Percentiles rank a stretch among this genome's conserved stretches.
Conservation (phyloP, 2,113 vertebrate species). For the Vulpes vulpes region DNA sequence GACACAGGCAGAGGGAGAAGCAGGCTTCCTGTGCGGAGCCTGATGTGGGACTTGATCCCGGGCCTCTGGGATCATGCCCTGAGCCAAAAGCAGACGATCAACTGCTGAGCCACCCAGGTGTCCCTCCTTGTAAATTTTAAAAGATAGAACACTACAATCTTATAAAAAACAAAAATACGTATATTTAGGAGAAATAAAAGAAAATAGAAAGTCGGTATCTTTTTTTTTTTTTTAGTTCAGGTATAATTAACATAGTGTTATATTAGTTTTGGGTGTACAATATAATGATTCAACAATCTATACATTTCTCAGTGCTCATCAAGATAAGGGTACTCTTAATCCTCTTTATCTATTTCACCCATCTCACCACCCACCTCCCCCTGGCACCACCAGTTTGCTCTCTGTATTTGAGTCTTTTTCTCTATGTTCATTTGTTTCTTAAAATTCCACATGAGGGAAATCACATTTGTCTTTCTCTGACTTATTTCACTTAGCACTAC, state of each 20-base stretch:
- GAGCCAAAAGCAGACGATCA: too few species aligned
- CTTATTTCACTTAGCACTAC: not conserved
- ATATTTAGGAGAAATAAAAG: slow-evolving; percentile 29
- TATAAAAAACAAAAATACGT: not conserved
- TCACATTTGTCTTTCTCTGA: not conserved
- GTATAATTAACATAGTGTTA: not conserved
- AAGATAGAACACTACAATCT: slow-evolving; percentile 16
- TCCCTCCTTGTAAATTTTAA: slow-evolving; percentile 16
- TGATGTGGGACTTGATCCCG: too few species aligned
- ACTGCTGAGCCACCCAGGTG: too few species aligned
- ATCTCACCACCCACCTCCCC: not conserved
- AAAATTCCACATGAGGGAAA: not conserved
- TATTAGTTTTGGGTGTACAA: not conserved
- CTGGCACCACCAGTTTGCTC: not conserved
- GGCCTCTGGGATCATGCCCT: too few species aligned
- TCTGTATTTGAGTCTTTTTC: not conserved
- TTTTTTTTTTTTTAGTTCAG: not conserved
- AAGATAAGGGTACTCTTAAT: not conserved
- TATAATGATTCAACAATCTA: not conserved
- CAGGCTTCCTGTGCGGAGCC: too few species aligned
- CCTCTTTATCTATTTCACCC: not conserved
- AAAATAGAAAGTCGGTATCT: not conserved
- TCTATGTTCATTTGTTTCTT: not conserved
- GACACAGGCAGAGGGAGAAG: too few species aligned
- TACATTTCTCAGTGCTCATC: not conserved